A percentile compares a stretch with the other conserved stretches of the same genome.
phyloP scores from a whole-genome alignment of 2,113 vertebrate genomes.

The Capreolus pygargus region DNA sequence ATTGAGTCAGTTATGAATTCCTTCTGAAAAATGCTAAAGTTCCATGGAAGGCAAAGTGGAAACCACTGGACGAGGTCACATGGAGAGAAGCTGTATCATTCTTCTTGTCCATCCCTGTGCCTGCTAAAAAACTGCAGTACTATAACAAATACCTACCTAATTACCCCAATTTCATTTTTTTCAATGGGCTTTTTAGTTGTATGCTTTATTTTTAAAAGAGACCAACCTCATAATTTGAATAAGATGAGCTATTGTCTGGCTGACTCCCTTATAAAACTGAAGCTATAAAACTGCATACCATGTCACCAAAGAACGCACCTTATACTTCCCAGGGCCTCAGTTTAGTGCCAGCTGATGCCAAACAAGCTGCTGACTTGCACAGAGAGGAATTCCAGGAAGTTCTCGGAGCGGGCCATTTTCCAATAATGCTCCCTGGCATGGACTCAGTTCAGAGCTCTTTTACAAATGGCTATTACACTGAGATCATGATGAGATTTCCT shows the following conservation, averaged over 20 bases:
- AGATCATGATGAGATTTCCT: slow-evolving; percentile 69
- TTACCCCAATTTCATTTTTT: background rate
- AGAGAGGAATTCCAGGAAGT: slow-evolving; percentile 61
- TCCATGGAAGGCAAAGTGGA: background rate
- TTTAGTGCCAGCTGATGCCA: slow-evolving; percentile 13
- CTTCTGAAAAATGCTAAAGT: background rate
- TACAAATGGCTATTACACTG: slow-evolving; percentile 52
- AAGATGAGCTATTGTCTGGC: background rate
- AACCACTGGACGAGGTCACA: background rate
- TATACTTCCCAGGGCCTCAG: background rate
- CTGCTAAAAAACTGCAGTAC: background rate
- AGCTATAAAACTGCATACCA: background rate
- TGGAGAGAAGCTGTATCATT: background rate
- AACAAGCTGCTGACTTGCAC: slow-evolving; percentile 27
- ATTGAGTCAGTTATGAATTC: background rate
- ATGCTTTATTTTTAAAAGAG: background rate
- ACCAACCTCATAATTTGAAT: background rate
- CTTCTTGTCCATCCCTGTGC: background rate
- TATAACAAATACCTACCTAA: background rate
- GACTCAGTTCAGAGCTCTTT: slow-evolving; percentile 19
- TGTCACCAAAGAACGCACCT: background rate
- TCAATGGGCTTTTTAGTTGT: background rate
- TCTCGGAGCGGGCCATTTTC: background rate
- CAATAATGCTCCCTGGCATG: slow-evolving; percentile 54
- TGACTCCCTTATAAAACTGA: background rate